Conservation (phyloP, 2,797 vertebrate species). For the Periophthalmus magnuspinnatus region DNA sequence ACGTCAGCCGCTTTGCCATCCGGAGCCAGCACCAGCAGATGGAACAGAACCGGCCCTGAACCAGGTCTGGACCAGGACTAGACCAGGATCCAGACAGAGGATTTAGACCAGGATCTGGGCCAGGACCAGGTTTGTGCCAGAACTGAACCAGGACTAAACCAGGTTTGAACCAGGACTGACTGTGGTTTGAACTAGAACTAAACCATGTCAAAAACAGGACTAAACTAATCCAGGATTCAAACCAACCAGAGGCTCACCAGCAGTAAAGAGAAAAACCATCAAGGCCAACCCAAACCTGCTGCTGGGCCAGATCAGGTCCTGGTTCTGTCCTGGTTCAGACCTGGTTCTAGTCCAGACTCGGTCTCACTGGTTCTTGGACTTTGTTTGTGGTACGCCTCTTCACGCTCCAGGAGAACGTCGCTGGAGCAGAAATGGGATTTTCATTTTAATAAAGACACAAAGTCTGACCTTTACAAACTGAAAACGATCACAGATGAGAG, state of each 20-base stretch:
- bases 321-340: background rate
- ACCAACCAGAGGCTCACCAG: no score
- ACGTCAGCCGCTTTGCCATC: conserved; percentile 97
- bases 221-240: background rate
- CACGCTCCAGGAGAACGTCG: background rate
- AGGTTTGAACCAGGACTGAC: background rate
- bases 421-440: background rate
- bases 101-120: background rate
- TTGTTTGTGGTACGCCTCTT: no score
- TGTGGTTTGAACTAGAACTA: background rate
- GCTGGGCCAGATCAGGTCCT: background rate
- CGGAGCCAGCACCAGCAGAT: conserved; percentile 98
- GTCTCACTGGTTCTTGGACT: background rate
- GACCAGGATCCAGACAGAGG: background rate
- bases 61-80: background rate
- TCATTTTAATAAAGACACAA: background rate
- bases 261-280: background rate
- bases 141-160: no score
- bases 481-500: background rate
- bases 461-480: background rate
- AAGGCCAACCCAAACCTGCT: no score
- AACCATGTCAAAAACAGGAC: background rate
- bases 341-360: background rate
- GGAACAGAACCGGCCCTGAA: conserved; percentile 89
- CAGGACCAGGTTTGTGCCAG: background rate